Percentiles rank a stretch among this genome's conserved stretches.
phyloP scores from a whole-genome alignment of 2,113 vertebrate species.

The Scytalopus superciliaris region DNA sequence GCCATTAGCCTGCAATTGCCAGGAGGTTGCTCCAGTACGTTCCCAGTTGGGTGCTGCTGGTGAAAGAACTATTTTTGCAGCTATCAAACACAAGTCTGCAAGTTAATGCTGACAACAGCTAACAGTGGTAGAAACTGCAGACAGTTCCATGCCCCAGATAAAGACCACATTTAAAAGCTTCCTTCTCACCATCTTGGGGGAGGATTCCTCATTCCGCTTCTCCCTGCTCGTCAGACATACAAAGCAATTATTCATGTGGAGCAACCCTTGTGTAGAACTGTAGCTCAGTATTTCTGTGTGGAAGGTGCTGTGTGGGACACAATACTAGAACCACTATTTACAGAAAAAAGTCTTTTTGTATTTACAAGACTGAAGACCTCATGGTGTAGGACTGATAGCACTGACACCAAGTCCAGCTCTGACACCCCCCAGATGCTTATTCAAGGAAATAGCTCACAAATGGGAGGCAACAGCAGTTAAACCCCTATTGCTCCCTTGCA shows the following conservation, averaged over 20 bases:
- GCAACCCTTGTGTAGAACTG: neutral
- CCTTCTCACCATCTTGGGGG: neutral
- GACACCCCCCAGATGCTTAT: neutral
- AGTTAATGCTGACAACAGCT: neutral
- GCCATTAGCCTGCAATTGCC: neutral
- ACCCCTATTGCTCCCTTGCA: neutral
- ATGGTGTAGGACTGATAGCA: neutral
- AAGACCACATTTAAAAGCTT: neutral
- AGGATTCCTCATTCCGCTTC: neutral
- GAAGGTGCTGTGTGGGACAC: neutral
- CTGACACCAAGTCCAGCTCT: neutral
- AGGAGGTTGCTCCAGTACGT: neutral
- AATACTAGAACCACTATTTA: neutral
- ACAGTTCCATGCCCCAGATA: neutral
- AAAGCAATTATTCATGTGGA: neutral
- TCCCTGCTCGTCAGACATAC: neutral
- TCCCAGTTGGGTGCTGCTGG: neutral
- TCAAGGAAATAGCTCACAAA: neutral
- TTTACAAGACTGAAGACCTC: neutral
- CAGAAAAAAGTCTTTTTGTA: neutral
- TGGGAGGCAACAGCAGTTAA: neutral
- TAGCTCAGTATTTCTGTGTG: neutral
- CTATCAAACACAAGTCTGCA: neutral
- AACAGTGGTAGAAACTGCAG: neutral
- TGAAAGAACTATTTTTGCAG: neutral